Base-by-base conservation (phyloP, 2,113 vertebrate genomes). In the Perca flavescens region DNA sequence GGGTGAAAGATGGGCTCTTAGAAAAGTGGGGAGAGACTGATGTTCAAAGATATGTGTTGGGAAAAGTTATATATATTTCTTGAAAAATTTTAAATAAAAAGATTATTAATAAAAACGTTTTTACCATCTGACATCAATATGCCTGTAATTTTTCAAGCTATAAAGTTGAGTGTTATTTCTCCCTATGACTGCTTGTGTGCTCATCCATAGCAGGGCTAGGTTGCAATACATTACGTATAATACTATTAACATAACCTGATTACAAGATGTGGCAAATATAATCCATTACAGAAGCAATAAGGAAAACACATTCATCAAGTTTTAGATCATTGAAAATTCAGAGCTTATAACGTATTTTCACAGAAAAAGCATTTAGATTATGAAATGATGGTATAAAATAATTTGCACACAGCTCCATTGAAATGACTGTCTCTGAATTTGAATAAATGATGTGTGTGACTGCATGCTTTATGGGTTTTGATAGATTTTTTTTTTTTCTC, bases 191-290 rank as follows among this genome's bases (percentile, higher is more conserved):
- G 2, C 74, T 31, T 25, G 52, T 46, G 47, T 67, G 54, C 56
- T 78, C 52, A 54, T 79, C 62, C 60, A 36, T 34, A 69, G 28
- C 31, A 49, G 19, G 28, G 6, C 79, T 65, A 50, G 49, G 64
- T 68, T 75, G 71, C 50, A 74, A 74, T 82, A 70, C 57, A 52
- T 83, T 85, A 67, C 43, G 34, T 15, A 2, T 34, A 84, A 80
- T 63, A 62, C 62, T 78, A 81, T 86, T 88, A 82, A 60, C 36
- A 68, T 73, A 85, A 86, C 61, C 67, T 79, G 70, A 87, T 90
- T 79, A 79, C 53, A 66, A 7, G 63, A 81, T 19, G 12, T 34
- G 47, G 67, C 49, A 67, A 36, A 74, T 21, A 40, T 64, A 73
- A 88, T 87, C 31, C 70, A 81, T 87, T 77, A 66, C 17, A 82